Evolutionary conservation across 2,113 vertebrate species (phyloP), one percentile per base, ranked within the genome.

Genomic region (Amblyornis subalaris): DNA sequence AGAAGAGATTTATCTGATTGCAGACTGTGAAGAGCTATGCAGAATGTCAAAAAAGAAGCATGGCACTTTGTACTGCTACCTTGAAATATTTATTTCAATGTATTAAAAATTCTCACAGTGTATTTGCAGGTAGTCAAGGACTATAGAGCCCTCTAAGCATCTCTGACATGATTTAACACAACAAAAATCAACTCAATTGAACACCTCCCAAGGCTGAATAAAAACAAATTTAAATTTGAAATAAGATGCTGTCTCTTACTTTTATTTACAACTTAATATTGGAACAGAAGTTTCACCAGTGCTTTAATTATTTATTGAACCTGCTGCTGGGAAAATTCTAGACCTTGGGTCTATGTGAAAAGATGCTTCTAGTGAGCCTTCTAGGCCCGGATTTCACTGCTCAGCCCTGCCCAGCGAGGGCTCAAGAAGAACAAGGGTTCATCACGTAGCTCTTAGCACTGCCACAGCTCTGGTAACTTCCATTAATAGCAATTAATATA

Each of bases 221-320:
- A 89, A 95, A 90, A 89, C 45, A 82, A 92, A 92, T 85, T 91
- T 82, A 85, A 91, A 89, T 90, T 72, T 81, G 65, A 96, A 95
- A 92, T 90, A 84, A 87, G 93, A 95, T 65, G 76, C 77, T 69
- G 74, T 94, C 90, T 89, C 86, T 81, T 61, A 77, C 58, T 86
- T 89, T 73, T 87, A 90, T 87, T 81, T 95, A 95, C 89, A 92
- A 82, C 79, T 88, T 94, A 51, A 90, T 94, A 96, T 87, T 84
- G 76, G 86, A 93, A 94, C 31, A 92, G 51, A 88, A 88, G 87
- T 95, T 95, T 89, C 80, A 90, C 33, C 47, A 47, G 18, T 53
- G 55, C 83, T 88, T 95, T 93, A 85, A 93, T 91, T 95, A 90
- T 96, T 96, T 88, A 96, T 62, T 54, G 61, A 83, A 64, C 26